Evolutionary conservation across 2,113 vertebrate genomes (phyloP).

Genomic region (Alethe castanea): DNA sequence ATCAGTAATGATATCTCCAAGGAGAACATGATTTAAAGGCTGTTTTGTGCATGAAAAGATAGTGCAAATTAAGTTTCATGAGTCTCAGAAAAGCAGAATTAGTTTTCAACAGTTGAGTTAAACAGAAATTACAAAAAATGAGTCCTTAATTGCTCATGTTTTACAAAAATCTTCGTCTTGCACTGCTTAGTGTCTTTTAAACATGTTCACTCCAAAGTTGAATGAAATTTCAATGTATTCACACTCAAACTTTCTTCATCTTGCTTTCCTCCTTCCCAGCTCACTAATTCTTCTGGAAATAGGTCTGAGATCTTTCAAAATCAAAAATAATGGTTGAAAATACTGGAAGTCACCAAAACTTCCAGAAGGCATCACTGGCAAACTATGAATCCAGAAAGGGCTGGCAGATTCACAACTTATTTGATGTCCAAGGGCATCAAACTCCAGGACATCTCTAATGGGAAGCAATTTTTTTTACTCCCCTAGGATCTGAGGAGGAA

Average conservation of each 20-base stretch:
- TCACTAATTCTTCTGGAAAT: not conserved
- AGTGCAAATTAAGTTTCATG: not conserved
- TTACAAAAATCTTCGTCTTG: not conserved
- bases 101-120: not conserved
- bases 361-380: not conserved
- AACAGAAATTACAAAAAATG: not conserved
- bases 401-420: not conserved
- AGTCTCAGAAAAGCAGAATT: not conserved
- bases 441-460: not conserved
- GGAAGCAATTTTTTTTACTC: not conserved
- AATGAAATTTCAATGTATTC: not conserved
- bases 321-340: not conserved
- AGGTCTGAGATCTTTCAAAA: not conserved
- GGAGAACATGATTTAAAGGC: not conserved
- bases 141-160: not conserved
- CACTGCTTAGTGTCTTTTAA: not conserved
- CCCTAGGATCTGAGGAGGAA: not conserved
- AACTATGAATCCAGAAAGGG: not conserved
- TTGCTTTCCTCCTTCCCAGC: not conserved
- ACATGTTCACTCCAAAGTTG: not conserved
- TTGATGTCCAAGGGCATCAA: not conserved
- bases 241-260: not conserved
- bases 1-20: not conserved
- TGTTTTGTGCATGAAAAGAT: not conserved
- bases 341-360: not conserved